Conservation (phyloP, 2,113 vertebrate species). For the Bufo bufo region DNA sequence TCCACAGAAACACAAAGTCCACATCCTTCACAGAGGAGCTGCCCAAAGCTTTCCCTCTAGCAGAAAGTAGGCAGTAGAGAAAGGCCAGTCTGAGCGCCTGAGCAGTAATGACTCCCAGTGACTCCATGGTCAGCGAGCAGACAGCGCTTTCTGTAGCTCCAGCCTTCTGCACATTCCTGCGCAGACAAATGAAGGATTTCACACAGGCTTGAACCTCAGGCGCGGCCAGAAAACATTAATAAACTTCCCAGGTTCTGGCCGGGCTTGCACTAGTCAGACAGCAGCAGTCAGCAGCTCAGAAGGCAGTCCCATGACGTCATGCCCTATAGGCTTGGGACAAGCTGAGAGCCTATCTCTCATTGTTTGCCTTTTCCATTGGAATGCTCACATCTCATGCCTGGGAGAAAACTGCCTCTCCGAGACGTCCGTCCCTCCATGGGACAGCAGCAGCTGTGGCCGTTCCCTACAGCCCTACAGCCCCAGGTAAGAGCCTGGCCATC, state of each 20-base stretch:
- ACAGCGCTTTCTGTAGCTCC: constrained; percentile 65
- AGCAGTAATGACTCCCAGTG: constrained; percentile 57
- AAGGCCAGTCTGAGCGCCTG: not conserved
- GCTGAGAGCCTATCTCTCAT: constrained; percentile 83
- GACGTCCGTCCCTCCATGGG: constrained; percentile 61
- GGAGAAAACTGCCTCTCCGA: constrained; percentile 63
- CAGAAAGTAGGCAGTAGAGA: not conserved
- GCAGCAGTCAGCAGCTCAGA: constrained; percentile 83
- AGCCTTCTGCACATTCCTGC: constrained; percentile 67
- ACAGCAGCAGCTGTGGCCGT: constrained; percentile 61
- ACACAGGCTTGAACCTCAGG: constrained; percentile 65
- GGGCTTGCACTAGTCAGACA: constrained; percentile 67
- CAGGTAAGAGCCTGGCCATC: constrained; percentile 67
- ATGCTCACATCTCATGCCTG: constrained; percentile 79
- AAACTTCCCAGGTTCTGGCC: constrained; percentile 63
- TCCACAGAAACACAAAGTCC: constrained; percentile 65
- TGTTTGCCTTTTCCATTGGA: constrained; percentile 88
- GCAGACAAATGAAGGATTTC: constrained; percentile 68
- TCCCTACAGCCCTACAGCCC: constrained; percentile 56
- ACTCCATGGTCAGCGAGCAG: constrained; percentile 63
- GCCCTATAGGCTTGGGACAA: constrained; percentile 85
- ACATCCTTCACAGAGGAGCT: not conserved
- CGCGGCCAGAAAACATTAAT: constrained; percentile 64
- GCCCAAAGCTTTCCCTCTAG: not conserved
- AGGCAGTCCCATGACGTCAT: constrained; percentile 95